phyloP scores from a whole-genome alignment of 2,113 vertebrate species.

The Oplegnathus fasciatus region DNA sequence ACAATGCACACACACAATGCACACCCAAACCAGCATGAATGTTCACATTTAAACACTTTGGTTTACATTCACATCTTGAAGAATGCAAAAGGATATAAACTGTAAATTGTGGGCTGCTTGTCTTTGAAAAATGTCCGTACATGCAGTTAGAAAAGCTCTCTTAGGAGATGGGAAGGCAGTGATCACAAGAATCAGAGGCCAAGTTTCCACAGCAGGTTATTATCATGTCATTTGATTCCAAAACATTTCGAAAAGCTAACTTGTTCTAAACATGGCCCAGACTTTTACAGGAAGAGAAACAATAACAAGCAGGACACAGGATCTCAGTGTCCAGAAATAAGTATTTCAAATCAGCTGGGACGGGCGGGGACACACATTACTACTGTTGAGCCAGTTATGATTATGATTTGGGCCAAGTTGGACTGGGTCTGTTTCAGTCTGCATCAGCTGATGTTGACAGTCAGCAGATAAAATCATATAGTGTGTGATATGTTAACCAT shows the following conservation, averaged over 20 bases:
- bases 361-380: too few species aligned
- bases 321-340: not conserved
- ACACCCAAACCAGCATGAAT: not conserved
- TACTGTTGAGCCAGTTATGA: too few species aligned
- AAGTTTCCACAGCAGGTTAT: not conserved
- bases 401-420: not conserved
- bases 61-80: not conserved
- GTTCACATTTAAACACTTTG: constrained; percentile 2
- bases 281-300: not conserved
- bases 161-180: not conserved
- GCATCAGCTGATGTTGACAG: too few species aligned
- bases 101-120: not conserved
- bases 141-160: not conserved
- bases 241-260: not conserved
- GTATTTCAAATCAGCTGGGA: not conserved
- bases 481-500: too few species aligned
- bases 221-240: not conserved
- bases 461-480: too few species aligned
- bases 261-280: too few species aligned
- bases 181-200: not conserved
- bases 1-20: not conserved
- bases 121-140: not conserved
- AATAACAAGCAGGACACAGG: not conserved
- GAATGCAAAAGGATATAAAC: not conserved
- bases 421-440: not conserved